Evolutionary conservation across 2,888 invertebrate genomes (phyloP), one percentile per base, ranked within the genome.

Genomic region (Apocheima hispidaria): DNA sequence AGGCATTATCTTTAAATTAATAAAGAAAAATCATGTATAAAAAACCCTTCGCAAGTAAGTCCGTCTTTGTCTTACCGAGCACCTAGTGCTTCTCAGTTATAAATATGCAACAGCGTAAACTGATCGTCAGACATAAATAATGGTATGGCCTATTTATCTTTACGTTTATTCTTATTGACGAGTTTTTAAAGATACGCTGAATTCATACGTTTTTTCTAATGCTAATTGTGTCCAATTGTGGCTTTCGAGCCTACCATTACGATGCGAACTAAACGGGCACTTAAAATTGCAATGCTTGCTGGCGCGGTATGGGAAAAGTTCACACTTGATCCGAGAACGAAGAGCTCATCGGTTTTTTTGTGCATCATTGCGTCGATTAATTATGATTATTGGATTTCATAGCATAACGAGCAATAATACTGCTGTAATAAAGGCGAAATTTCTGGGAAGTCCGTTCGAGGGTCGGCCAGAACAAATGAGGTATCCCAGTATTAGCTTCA

Each of bases 401-500:
- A 30, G 60, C 44, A 64, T 62, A 51, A 44, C 18, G 40, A 60
- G 46, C 62, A 44, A 63, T 63, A 58, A 33, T 38, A 28, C 48
- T 44, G 43, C 57, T 57, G 65, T 55, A 35, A 43, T 43, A 65
- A 57, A 60, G 63, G 26, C 49, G 58, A 40, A 41, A 60, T 49
- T 68, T 49, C 63, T 28, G 40, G 16, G 35, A 38, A 51, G 12
- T 6, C 12, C 33, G 14, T 38, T 26, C 28, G 14, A 36, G 20
- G 33, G 35, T 43, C 43, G 40, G 26, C 14, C 49, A 28, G 14
- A 54, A 55, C 50, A 63, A 67, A 71, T 68, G 60, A 66, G 66
- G 65, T 66, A 70, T 69, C 72, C 69, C 71, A 69, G 72, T 65
- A 58, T 55, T 56, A 56, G 57, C 66, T 63, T 68, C 55, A 44